A percentile compares a stretch with the other conserved stretches of the same genome.
Evolutionary conservation across 2,888 invertebrate genomes (phyloP).

Genomic region (Harpalus rubripes): DNA sequence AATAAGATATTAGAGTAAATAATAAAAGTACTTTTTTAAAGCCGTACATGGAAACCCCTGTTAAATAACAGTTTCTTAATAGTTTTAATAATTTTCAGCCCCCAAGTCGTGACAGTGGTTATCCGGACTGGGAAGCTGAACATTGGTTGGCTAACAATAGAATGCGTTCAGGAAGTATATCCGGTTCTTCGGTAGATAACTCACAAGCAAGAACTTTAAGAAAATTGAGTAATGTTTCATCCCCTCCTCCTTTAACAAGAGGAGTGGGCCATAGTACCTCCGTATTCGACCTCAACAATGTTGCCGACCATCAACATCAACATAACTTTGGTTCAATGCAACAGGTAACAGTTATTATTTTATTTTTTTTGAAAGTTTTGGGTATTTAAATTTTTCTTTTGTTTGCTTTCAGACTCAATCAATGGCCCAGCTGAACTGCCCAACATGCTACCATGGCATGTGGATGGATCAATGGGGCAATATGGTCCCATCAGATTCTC

Average conservation of each 20-base stretch:
- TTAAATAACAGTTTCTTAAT: not conserved
- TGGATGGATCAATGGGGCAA: constrained; percentile 75
- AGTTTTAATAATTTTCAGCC: constrained; percentile 72
- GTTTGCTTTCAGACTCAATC: constrained; percentile 82
- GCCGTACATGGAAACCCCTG: too few relatives aligned
- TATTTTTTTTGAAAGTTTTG: not conserved
- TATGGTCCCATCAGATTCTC: constrained; percentile 72
- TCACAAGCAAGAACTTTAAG: constrained; percentile 70
- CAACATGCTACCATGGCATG: constrained; percentile 78
- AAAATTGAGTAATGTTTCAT: constrained; percentile 75
- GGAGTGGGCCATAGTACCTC: constrained; percentile 77
- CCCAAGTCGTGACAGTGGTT: constrained; percentile 76
- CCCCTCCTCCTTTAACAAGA: constrained; percentile 72
- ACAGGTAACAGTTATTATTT: constrained; percentile 77
- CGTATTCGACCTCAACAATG: constrained; percentile 79
- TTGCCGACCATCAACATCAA: constrained; percentile 73
- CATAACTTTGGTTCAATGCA: constrained; percentile 79
- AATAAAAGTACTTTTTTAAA: too few relatives aligned
- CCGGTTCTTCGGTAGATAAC: constrained; percentile 74
- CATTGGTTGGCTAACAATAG: constrained; percentile 72
- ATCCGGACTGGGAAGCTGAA: constrained; percentile 77
- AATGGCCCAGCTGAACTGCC: constrained; percentile 84
- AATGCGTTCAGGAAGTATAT: constrained; percentile 75
- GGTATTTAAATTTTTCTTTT: constrained; percentile 20
- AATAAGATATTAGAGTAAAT: too few relatives aligned